Conservation (phyloP, 1,140 invertebrate species). For the Brachionus sp. region DNA sequence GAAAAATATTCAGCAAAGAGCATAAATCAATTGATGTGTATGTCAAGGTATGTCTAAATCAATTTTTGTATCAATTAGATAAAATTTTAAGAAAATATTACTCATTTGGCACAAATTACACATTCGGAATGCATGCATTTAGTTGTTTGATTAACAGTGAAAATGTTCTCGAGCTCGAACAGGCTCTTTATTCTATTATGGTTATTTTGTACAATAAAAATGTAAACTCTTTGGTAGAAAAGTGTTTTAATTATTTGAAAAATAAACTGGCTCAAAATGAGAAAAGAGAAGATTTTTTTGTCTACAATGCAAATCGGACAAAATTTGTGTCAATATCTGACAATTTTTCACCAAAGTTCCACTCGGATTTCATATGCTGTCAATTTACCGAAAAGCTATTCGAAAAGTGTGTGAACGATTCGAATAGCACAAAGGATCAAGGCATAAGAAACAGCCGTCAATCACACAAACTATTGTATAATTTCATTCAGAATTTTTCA, state of each 20-base stretch:
- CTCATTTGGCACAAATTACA: slow-evolving; percentile 10
- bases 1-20: background rate
- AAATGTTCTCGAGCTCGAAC: background rate
- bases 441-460: background rate
- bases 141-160: slow-evolving; percentile 18
- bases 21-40: background rate
- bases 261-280: background rate
- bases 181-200: slow-evolving; percentile 25
- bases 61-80: slow-evolving; percentile 8
- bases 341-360: background rate
- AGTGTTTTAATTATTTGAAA: slow-evolving; percentile 32
- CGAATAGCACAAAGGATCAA: background rate
- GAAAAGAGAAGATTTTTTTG: background rate
- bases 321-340: background rate
- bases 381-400: background rate
- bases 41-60: slow-evolving; percentile 13
- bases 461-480: slow-evolving; percentile 8
- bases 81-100: slow-evolving; percentile 13
- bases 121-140: slow-evolving; percentile 43
- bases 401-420: slow-evolving; percentile 31
- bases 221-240: background rate
- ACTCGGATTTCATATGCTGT: background rate
- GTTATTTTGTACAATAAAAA: slow-evolving; percentile 31
- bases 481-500: slow-evolving; percentile 35
- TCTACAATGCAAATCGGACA: background rate